These are phyloP conservation scores for Propithecus coquereli DNA, from an alignment of 2,113 vertebrate species.

Conservation along the genomic window DNA sequence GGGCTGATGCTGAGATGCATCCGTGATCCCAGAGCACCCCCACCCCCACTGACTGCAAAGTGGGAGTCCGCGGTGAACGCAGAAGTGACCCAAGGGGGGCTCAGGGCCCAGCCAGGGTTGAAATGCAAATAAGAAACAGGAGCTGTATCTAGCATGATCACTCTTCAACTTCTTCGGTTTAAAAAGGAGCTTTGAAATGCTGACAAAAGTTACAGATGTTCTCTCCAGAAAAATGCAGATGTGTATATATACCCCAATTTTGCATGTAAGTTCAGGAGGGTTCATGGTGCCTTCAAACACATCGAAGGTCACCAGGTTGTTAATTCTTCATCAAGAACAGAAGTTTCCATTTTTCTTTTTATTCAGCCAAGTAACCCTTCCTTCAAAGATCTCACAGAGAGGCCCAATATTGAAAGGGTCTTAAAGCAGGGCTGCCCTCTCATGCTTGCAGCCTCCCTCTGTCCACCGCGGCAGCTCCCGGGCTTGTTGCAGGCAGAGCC, in stretches of 20 bases:
- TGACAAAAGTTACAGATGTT: neutral
- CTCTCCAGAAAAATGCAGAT: neutral
- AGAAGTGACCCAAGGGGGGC: neutral
- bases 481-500: too few relatives aligned
- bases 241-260: neutral
- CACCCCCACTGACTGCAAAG: rapidly evolving
- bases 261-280: neutral
- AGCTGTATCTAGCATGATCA: neutral
- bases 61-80: neutral
- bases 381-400: neutral
- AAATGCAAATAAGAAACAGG: neutral
- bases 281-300: neutral
- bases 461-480: rapidly evolving
- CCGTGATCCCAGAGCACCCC: neutral
- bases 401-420: neutral
- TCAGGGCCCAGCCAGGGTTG: neutral
- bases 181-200: neutral
- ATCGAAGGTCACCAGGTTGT: neutral
- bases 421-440: neutral
- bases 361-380: neutral
- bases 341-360: neutral
- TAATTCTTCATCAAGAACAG: neutral
- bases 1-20: neutral
- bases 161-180: neutral
- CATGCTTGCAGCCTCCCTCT: too few relatives aligned